Conservation (phyloP, 2,797 vertebrate species). For the Sebastes vulpes region DNA sequence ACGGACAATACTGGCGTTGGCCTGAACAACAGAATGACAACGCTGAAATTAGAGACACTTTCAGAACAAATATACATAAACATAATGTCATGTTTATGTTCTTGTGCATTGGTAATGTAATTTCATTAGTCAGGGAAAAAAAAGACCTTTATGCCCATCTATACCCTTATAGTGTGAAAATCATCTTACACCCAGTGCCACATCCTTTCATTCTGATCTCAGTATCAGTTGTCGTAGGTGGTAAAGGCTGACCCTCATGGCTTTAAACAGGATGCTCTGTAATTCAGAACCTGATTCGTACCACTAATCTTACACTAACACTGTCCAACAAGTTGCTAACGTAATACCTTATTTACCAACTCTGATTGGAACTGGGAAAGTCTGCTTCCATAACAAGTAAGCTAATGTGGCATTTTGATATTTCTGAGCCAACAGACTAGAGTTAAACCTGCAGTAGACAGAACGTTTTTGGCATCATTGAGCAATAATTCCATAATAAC, state of each 20-base stretch:
- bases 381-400: no score
- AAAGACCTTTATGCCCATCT: neutral
- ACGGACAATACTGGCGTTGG: conserved; percentile 88
- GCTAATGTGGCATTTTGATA: neutral
- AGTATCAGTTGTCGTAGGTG: no score
- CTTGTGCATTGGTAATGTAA: neutral
- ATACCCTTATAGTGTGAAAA: neutral
- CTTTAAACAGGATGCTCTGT: neutral
- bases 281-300: neutral
- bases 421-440: neutral
- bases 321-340: no score
- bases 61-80: neutral
- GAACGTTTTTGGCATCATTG: no score
- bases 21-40: conserved; percentile 75
- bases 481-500: no score
- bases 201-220: neutral
- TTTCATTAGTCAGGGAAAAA: neutral
- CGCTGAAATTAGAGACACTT: neutral
- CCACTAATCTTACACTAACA: neutral
- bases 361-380: neutral
- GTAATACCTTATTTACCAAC: neutral
- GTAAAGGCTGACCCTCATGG: no score
- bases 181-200: neutral
- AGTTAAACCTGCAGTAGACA: no score
- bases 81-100: neutral